A percentile compares a stretch with the other conserved stretches of the same genome.
These are phyloP conservation scores for Heliconius hortense DNA, from an alignment of 2,888 invertebrate species.

Conservation along the genomic window DNA sequence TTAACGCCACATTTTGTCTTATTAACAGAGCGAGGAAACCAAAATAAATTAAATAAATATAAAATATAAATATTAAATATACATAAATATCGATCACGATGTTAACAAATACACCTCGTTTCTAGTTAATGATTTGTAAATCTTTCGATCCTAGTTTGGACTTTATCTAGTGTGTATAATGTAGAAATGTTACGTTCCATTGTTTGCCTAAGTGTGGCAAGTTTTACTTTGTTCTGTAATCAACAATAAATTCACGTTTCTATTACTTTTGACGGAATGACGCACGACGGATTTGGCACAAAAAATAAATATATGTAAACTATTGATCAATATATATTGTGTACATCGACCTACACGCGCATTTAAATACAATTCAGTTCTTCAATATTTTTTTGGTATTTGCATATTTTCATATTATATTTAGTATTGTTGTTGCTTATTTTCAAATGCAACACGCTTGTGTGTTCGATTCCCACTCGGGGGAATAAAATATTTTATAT, in stretches of 20 bases:
- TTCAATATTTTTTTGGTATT: no score
- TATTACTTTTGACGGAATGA: conserved; percentile 4
- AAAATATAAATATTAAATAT: no score
- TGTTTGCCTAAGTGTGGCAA: conserved; percentile 8
- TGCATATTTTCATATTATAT: no score
- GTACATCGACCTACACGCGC: not conserved
- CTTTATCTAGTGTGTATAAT: not conserved
- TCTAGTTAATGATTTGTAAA: conserved; percentile 8
- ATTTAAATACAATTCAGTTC: no score
- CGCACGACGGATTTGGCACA: conserved; percentile 3
- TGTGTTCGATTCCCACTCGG: no score
- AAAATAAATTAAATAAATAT: no score
- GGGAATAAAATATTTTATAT: no score
- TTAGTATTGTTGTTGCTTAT: no score
- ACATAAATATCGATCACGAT: not conserved
- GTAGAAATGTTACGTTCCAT: not conserved
- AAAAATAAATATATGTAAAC: not conserved
- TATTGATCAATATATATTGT: not conserved
- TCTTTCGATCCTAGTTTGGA: not conserved
- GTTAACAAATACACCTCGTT: not conserved
- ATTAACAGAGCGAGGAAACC: no score
- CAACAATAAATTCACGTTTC: not conserved
- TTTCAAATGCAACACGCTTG: no score
- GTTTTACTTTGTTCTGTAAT: not conserved
- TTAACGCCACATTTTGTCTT: no score